These are phyloP conservation scores for Electrophaes corylata DNA, from an alignment of 2,888 invertebrate species.

Conservation along the genomic window DNA sequence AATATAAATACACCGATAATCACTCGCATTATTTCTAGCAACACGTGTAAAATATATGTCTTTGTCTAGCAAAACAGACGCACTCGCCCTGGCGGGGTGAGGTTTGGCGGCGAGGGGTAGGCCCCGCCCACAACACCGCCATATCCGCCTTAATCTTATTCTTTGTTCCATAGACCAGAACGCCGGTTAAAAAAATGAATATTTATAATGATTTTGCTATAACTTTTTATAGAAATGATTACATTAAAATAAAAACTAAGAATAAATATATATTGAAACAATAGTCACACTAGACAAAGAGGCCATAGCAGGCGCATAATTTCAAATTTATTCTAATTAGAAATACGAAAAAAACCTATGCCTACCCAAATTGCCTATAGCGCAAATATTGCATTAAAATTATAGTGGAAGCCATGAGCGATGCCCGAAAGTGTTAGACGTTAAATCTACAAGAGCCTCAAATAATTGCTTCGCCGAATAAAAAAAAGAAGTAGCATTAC, in stretches of 20 bases:
- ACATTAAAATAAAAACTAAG: no score
- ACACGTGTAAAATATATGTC: not conserved
- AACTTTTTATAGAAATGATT: no score
- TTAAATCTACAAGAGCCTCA: not conserved
- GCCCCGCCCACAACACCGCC: not conserved
- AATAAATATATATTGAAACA: no score
- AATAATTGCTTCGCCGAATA: no score
- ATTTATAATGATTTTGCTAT: no score
- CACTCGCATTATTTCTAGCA: slow-evolving; percentile 4
- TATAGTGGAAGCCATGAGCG: not conserved
- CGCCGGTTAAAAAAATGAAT: not conserved
- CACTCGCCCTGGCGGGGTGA: slow-evolving; percentile 8
- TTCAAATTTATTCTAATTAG: not conserved
- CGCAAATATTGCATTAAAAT: not conserved
- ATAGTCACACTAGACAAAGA: no score
- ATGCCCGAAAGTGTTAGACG: not conserved
- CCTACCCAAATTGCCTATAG: not conserved
- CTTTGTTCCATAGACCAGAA: slow-evolving; percentile 21
- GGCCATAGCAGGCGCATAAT: no score
- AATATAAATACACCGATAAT: not conserved
- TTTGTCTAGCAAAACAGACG: slow-evolving; percentile 5
- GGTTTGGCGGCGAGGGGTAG: not conserved
- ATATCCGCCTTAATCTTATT: slow-evolving; percentile 20
- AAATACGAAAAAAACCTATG: not conserved
- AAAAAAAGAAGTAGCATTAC: no score